These are phyloP conservation scores for Ciconia nigra DNA, from an alignment of 2,797 vertebrate genomes.

Conservation along the genomic window DNA sequence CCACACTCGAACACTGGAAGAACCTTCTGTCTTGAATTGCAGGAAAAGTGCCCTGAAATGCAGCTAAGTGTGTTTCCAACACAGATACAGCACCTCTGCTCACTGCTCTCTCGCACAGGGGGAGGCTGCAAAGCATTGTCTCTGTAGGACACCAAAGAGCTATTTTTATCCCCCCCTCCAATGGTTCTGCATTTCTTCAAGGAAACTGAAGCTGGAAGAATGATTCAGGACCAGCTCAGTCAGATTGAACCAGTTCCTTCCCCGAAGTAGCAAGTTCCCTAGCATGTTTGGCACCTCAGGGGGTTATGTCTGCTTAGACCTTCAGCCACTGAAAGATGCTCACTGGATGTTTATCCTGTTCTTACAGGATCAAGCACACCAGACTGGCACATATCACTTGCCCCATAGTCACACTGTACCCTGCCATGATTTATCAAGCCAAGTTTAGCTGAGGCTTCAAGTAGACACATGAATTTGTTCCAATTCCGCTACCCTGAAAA, in stretches of 20 bases:
- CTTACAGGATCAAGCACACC: background rate
- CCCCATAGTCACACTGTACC: background rate
- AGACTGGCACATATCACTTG: background rate
- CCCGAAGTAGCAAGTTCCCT: background rate
- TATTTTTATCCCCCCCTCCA: constrained; percentile 21
- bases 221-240: background rate
- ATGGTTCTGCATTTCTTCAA: constrained; percentile 25
- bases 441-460: background rate
- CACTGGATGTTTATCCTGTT: background rate
- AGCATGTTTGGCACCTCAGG: background rate
- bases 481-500: background rate
- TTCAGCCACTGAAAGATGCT: background rate
- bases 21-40: background rate
- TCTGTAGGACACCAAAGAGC: background rate
- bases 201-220: constrained; percentile 29
- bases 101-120: background rate
- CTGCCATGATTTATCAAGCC: background rate
- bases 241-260: background rate
- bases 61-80: background rate
- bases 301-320: background rate
- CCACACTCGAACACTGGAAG: background rate
- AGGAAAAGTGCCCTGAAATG: background rate
- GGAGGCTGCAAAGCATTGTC: background rate
- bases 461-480: background rate
- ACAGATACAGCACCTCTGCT: background rate